Base-by-base conservation (phyloP, 2,113 vertebrate genomes). In the Caloenas nicobarica region DNA sequence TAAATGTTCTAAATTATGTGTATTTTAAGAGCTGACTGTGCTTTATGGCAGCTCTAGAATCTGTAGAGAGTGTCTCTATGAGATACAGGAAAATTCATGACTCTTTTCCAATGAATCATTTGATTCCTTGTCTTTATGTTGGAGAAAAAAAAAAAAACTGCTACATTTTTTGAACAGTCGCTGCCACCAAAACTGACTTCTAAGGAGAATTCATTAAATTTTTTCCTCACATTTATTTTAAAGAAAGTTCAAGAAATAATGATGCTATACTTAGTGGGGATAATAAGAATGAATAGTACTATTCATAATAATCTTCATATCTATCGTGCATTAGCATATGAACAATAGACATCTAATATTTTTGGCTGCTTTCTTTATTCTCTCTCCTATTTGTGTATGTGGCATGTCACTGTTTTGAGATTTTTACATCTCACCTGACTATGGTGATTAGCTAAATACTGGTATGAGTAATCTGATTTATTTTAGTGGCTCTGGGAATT, bases 291-390 rank as follows among this genome's bases (percentile, higher is more conserved):
- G 51, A 93, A 88, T 56, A 91, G 18, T 53, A 65, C 19, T 96
- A 46, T 57, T 94, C 70, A 88, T 57, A 93, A 96, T 91, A 92
- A 93, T 85, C 61, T 95, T 88, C 34, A 44, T 88, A 90, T 78
- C 86, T 90, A 36, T 54, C 1, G 1, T 79, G 28, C 28, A 71
- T 94, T 96, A 92, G 26, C 91, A 94, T 53, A 79, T 38, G 80
- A 83, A 90, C 48, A 91, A 93, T 84, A 92, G 69, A 29, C 6
- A 70, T 68, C 46, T 91, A 62, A 81, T 84, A 94, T 93, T 95
- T 94, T 88, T 2, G 5, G 33, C 68, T 88, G 19, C 83, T 81
- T 94, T 33, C 70, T 84, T 81, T 91, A 71, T 88, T 76, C 69
- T 60, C 17, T 74, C 33, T 88, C 24, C 4, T 86, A 33, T 60